These are phyloP conservation scores for Protodeltote pygarga DNA, from an alignment of 2,888 invertebrate species.

Conservation along the genomic window DNA sequence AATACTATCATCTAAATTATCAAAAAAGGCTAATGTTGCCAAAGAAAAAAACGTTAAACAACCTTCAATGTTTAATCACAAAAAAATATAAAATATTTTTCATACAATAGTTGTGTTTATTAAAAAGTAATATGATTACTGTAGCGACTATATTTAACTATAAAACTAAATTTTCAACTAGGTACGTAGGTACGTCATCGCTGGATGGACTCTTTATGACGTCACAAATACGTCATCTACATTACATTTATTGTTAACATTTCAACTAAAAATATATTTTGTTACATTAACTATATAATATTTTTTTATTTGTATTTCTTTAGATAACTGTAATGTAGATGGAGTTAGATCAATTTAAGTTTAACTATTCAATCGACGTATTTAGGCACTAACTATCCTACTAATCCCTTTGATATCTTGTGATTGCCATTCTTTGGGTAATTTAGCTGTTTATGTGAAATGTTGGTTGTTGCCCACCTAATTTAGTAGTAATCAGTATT, in stretches of 20 bases:
- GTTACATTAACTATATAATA: slow-evolving; percentile 3
- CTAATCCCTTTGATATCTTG: slow-evolving; percentile 27
- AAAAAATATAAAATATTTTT: slow-evolving; percentile 38
- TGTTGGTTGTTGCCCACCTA: too few species aligned
- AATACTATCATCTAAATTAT: slow-evolving; percentile 9
- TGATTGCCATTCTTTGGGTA: slow-evolving; percentile 21
- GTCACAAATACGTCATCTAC: slow-evolving; percentile 38
- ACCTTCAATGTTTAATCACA: slow-evolving; percentile 40
- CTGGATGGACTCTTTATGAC: slow-evolving; percentile 45
- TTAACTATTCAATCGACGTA: slow-evolving; percentile 34
- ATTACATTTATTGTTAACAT: slow-evolving; percentile 39
- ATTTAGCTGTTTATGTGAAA: slow-evolving; percentile 45
- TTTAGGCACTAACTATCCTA: slow-evolving; percentile 47
- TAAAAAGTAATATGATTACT: slow-evolving; percentile 38
- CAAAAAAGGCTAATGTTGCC: slow-evolving; percentile 21
- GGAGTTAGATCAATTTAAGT: slow-evolving; percentile 26
- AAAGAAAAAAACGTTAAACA: slow-evolving; percentile 29
- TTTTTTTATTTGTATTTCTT: slow-evolving; percentile 1
- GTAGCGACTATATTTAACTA: slow-evolving; percentile 39
- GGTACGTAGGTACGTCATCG: slow-evolving; percentile 43
- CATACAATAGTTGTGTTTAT: slow-evolving; percentile 29
- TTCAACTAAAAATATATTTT: slow-evolving; percentile 24
- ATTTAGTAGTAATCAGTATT: too few species aligned
- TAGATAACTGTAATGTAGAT: slow-evolving; percentile 42
- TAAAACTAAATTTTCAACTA: slow-evolving; percentile 43